Evolutionary conservation across 2,888 invertebrate species (phyloP), one percentile per base, ranked within the genome.

Genomic region (Dimorphilus gyrociliatus): DNA sequence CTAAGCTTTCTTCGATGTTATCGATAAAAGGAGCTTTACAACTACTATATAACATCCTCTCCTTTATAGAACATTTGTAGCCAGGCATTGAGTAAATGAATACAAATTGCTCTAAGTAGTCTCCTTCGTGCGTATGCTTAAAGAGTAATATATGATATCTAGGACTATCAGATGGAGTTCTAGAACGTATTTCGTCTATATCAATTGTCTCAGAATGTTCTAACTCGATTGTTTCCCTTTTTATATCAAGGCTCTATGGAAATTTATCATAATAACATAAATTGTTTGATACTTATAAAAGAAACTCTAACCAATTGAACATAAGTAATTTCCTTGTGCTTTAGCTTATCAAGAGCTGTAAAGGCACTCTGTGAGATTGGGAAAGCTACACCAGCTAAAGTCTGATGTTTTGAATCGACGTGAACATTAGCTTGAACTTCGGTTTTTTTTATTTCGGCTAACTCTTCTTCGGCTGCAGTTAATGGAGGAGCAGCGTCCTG

Each of bases 11-110:
- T 48, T 80, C 74, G 38, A 92, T 75, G 13, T 75, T 73, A 40
- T 81, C 79, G 31, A 88, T 68, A 41, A 97, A 74, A 13, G 86
- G 82, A 23, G 45, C 81, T 64, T 92, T 94, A 65, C 92, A 92
- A 51, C 90, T 90, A 1, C 94, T 92, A 64, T 94, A 97, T 57
- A 97, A 69, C 97, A 97, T 99, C 45, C 92, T 71, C 60, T 97
- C 94, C 54, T 86, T 92, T 47, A 99, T 85, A 39, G 86, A 78
- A 61, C 86, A 88, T 38, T 71, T 78, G 62, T 88, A 90, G 3
- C 92, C 90, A 3, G 97, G 94, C 81, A 97, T 88, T 6, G 92
- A 88, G 66, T 97, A 97, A 52, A 97, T 81, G 64, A 97, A 97
- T 37, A 97, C 84, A 84, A 51, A 33, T 51, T 76, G 79, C 53